Conservation (phyloP, 2,113 vertebrate species). For the Tragelaphus imberbis region DNA sequence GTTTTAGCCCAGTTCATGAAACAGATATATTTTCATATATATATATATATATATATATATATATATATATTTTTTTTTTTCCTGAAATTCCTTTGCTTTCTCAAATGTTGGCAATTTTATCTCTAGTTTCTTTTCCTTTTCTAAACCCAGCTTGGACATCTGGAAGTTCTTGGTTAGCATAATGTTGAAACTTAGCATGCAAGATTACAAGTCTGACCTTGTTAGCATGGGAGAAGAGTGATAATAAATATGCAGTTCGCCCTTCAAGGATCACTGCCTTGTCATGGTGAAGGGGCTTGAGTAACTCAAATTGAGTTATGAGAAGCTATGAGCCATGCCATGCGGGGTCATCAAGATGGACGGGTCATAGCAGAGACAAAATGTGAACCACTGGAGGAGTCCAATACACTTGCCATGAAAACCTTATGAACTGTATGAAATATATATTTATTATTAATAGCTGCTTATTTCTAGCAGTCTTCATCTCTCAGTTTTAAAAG, state of each 20-base stretch:
- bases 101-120: background rate
- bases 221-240: background rate
- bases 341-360: background rate
- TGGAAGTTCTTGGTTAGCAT: background rate
- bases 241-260: background rate
- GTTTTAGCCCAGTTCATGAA: background rate
- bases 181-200: background rate
- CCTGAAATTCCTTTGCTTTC: background rate
- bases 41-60: too few relatives aligned
- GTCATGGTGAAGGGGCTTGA: background rate
- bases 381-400: background rate
- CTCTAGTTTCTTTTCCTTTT: background rate
- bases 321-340: background rate
- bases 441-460: background rate
- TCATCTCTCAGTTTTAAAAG: background rate
- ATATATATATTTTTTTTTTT: background rate
- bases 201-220: background rate
- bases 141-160: background rate
- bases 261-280: background rate
- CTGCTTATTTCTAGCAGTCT: background rate
- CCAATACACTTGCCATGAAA: background rate
- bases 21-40: background rate
- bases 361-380: background rate
- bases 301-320: background rate
- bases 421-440: background rate